phyloP scores from a whole-genome alignment of 2,113 vertebrate species.

The Garra rufa region DNA sequence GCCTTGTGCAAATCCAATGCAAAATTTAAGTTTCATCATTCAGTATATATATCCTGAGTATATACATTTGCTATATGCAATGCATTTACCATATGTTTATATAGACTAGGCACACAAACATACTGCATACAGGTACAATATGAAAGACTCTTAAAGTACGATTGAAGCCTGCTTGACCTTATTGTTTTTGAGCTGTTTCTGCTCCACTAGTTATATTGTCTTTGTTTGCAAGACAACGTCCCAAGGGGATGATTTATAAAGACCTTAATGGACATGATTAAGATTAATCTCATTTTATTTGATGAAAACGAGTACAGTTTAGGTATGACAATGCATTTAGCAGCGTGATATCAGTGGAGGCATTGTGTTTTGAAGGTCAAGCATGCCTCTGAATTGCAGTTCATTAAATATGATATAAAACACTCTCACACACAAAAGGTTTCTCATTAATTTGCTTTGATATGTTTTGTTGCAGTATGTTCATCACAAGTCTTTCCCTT shows the following conservation, averaged over 20 bases:
- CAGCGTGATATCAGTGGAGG: not conserved
- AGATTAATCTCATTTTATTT: not conserved
- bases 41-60: not conserved
- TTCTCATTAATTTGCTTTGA: not conserved
- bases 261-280: conserved; percentile 11
- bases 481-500: not conserved
- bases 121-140: not conserved
- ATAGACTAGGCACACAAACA: not conserved
- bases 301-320: not conserved
- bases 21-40: not conserved
- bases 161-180: not conserved
- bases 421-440: not conserved
- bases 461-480: not conserved
- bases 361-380: conserved; percentile 1
- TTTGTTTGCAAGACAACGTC: conserved; percentile 4
- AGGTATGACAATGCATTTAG: not conserved
- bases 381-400: not conserved
- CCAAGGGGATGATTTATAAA: not conserved
- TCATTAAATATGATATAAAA: not conserved
- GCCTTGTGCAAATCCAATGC: not conserved
- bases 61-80: not conserved
- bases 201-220: not conserved
- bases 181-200: not conserved
- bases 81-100: not conserved
- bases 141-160: not conserved